These are phyloP conservation scores for Trichosurus vulpecula DNA, from an alignment of 2,797 vertebrate genomes.

Conservation along the genomic window DNA sequence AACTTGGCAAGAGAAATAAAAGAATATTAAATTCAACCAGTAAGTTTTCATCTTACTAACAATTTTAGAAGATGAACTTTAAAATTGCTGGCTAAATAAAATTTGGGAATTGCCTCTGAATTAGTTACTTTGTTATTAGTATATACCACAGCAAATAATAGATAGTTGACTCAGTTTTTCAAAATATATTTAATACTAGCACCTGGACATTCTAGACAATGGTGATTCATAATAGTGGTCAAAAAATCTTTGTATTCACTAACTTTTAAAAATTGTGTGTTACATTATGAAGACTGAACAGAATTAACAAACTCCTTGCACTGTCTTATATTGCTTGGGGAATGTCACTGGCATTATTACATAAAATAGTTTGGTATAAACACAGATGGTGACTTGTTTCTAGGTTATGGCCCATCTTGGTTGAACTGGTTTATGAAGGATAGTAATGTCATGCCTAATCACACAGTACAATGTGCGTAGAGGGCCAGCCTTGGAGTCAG, in stretches of 20 bases:
- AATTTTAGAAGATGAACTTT: neutral
- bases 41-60: neutral
- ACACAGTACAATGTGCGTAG: neutral
- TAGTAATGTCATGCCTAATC: neutral
- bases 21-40: neutral
- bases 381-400: neutral
- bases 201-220: neutral
- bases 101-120: neutral
- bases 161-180: neutral
- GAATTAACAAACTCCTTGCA: neutral
- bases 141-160: neutral
- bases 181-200: neutral
- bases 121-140: neutral
- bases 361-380: neutral
- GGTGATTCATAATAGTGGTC: neutral
- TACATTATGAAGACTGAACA: neutral
- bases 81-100: neutral
- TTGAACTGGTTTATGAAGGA: neutral
- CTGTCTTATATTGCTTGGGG: neutral
- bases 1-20: neutral
- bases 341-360: neutral
- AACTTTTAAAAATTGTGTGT: neutral
- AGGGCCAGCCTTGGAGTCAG: neutral
- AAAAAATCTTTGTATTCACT: neutral
- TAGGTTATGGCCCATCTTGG: neutral